Base-by-base conservation (phyloP, 2,113 vertebrate species). In the Grantiella picta region DNA sequence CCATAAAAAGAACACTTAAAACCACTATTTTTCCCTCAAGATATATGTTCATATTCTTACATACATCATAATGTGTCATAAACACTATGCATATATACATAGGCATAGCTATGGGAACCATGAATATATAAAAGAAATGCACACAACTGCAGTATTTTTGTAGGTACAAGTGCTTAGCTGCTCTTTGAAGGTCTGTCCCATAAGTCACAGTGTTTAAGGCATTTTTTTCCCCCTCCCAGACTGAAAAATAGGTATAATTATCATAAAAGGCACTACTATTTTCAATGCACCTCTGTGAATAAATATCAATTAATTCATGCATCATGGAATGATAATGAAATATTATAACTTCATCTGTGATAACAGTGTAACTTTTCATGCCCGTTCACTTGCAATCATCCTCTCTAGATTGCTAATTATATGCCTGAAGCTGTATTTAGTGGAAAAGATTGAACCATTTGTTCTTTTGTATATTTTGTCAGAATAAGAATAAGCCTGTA, bases 351-450 rank as follows among this genome's bases (percentile, higher is more conserved):
- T 97, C 88, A 90, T 97, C 95, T 90, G 57, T 94, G 94, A 94
- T 92, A 97, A 94, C 92, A 95, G 88, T 96, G 85, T 90, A 96
- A 96, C 95, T 97, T 95, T 96, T 97, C 88, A 92, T 95, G 93
- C 94, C 92, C 17, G 52, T 92, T 96, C 95, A 96, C 95, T 97
- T 93, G 92, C 95, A 96, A 89, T 96, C 94, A 96, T 97, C 93
- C 65, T 94, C 92, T 95, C 85, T 95, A 96, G 96, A 96, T 93
- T 96, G 90, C 92, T 97, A 97, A 97, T 97, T 96, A 97, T 86
- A 95, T 90, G 90, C 88, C 94, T 96, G 82, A 93, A 96, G 85
- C 92, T 96, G 90, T 83, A 96, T 88, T 96, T 95, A 96, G 92
- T 89, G 90, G 79, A 88, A 94, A 93, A 96, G 88, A 97, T 92